Conservation (phyloP, 2,888 invertebrate species). For the Lochmaea capreae region DNA sequence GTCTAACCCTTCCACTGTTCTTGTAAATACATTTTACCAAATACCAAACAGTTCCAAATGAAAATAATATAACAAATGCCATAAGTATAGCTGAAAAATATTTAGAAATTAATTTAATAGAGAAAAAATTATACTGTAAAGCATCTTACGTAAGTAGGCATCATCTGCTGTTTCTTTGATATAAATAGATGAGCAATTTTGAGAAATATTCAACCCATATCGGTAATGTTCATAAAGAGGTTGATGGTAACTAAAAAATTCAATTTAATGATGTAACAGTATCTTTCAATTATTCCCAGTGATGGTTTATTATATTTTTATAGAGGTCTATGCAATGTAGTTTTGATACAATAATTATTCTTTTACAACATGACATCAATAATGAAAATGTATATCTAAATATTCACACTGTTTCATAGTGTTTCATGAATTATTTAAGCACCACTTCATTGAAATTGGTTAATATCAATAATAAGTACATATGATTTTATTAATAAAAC, state of each 20-base stretch:
- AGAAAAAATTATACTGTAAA: not conserved
- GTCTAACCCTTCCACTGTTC: constrained; percentile 56
- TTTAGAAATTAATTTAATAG: not conserved
- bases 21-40: constrained; percentile 66
- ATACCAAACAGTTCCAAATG: constrained; percentile 66
- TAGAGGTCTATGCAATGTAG: no score
- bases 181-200: constrained; percentile 56
- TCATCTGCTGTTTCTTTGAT: constrained; percentile 64
- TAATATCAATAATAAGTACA: no score
- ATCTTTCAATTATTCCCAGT: not conserved
- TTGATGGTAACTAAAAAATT: constrained; percentile 56
- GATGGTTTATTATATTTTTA: not conserved
- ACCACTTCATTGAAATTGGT: no score
- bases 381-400: no score
- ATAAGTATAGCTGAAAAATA: constrained; percentile 61
- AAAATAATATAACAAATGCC: constrained; percentile 64
- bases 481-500: no score
- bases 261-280: constrained; percentile 7
- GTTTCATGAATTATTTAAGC: no score
- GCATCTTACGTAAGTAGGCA: constrained; percentile 63
- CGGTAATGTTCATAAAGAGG: constrained; percentile 63
- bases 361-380: no score
- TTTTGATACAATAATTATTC: no score
- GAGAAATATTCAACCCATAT: constrained; percentile 63
- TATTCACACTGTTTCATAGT: no score